Evolutionary conservation across 2,113 vertebrate genomes (phyloP).

Genomic region (Megaceryle torquata): DNA sequence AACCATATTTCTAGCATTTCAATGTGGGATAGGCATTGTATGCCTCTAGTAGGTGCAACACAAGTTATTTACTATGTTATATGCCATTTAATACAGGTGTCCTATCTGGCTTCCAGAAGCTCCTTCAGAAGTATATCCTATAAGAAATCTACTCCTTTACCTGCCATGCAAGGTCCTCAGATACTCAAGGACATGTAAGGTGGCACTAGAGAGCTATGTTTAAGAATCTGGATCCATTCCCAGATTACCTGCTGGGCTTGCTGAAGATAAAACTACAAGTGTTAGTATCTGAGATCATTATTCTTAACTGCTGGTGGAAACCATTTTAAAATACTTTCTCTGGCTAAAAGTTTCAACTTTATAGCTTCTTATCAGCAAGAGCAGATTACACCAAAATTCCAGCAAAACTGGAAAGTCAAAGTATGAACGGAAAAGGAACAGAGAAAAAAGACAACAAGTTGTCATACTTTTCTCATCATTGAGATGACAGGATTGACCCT

Average conservation of each 20-base stretch:
- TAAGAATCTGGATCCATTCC: not conserved
- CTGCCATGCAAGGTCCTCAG: not conserved
- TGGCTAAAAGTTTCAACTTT: not conserved
- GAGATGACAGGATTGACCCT: not conserved
- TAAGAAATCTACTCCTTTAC: not conserved
- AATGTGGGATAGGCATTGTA: not conserved
- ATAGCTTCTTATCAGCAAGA: not conserved
- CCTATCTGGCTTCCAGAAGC: not conserved
- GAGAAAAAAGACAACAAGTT: not conserved
- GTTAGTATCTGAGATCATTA: not conserved
- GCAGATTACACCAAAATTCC: not conserved
- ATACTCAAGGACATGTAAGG: not conserved
- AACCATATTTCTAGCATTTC: not conserved
- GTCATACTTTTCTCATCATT: not conserved
- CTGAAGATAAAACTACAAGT: not conserved
- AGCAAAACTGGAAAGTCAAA: not conserved
- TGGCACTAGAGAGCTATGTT: not conserved
- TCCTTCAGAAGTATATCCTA: not conserved
- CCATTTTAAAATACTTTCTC: not conserved
- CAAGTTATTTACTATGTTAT: not conserved
- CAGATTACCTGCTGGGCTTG: not conserved
- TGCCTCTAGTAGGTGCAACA: not conserved
- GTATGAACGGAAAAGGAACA: not conserved
- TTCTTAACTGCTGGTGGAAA: not conserved
- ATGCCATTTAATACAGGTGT: not conserved